Conservation (phyloP, 2,797 vertebrate genomes). For the Spheniscus humboldti region DNA sequence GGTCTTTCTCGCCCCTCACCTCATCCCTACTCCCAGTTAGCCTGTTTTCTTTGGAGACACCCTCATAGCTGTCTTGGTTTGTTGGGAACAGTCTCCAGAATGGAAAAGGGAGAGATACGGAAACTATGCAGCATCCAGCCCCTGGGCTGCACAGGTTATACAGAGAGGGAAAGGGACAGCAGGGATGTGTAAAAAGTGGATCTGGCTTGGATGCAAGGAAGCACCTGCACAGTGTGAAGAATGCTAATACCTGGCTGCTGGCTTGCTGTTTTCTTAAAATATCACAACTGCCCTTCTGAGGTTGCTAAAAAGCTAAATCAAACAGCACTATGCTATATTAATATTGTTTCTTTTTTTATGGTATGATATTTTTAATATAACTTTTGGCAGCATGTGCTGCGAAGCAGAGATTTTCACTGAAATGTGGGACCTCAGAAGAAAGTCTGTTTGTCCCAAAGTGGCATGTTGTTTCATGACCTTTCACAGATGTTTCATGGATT, state of each 20-base stretch:
- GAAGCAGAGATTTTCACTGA: background rate
- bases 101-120: background rate
- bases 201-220: background rate
- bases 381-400: background rate
- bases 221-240: background rate
- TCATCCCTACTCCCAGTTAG: background rate
- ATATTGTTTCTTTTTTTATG: background rate
- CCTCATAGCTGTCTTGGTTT: background rate
- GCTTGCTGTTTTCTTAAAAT: background rate
- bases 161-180: background rate
- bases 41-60: background rate
- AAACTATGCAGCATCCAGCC: background rate
- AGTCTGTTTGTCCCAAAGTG: slow-evolving; percentile 28
- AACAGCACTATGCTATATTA: background rate
- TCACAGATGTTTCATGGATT: slow-evolving; percentile 39
- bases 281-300: background rate
- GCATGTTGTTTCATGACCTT: slow-evolving; percentile 13
- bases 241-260: background rate
- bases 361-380: background rate
- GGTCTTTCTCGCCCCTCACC: background rate
- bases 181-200: background rate
- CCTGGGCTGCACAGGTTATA: background rate
- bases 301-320: background rate
- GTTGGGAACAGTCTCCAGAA: background rate
- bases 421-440: background rate